Percentiles rank a stretch among this genome's conserved stretches.
Evolutionary conservation across 1,140 invertebrate genomes (phyloP).

Genomic region (Cataglyphis hispanica): DNA sequence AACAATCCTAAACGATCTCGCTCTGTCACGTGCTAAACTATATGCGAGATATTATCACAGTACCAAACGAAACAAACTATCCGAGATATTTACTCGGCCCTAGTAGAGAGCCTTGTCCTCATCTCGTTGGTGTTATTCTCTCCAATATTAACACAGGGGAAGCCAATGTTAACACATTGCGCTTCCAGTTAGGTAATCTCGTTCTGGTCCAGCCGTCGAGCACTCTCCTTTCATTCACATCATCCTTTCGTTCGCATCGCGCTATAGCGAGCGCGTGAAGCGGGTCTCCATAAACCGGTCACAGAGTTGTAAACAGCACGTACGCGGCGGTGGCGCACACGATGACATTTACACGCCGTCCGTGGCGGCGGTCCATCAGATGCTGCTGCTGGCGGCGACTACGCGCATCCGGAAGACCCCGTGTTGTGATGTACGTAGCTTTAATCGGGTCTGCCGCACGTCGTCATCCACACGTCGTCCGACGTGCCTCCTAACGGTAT

Average conservation of each 20-base stretch:
- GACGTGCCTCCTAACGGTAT: conserved; percentile 63
- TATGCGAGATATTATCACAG: not conserved
- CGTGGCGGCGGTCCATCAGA: conserved; percentile 22
- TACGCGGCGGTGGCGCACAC: conserved; percentile 61
- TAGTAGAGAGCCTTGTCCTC: not conserved
- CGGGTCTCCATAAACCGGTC: conserved; percentile 12
- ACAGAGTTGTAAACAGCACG: conserved; percentile 68
- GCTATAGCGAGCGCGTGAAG: conserved; percentile 36
- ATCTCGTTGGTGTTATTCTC: conserved; percentile 1
- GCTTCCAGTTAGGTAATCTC: conserved; percentile 2
- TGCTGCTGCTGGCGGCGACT: conserved; percentile 11
- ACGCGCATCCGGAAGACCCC: conserved; percentile 26
- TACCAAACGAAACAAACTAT: not conserved
- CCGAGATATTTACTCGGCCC: no score
- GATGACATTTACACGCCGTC: conserved; percentile 51
- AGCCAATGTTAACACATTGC: not conserved
- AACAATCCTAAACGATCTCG: conserved; percentile 45
- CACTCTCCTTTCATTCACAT: conserved; percentile 11
- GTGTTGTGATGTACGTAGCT: conserved; percentile 38
- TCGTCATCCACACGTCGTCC: conserved; percentile 59
- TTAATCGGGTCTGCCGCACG: conserved; percentile 52
- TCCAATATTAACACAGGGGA: not conserved
- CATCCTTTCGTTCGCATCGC: conserved; percentile 9
- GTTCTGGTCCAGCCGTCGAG: not conserved
- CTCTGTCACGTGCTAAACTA: not conserved